Evolutionary conservation across 2,113 vertebrate genomes (phyloP), one percentile per base, ranked within the genome.

Genomic region (Pseudorasbora parva): DNA sequence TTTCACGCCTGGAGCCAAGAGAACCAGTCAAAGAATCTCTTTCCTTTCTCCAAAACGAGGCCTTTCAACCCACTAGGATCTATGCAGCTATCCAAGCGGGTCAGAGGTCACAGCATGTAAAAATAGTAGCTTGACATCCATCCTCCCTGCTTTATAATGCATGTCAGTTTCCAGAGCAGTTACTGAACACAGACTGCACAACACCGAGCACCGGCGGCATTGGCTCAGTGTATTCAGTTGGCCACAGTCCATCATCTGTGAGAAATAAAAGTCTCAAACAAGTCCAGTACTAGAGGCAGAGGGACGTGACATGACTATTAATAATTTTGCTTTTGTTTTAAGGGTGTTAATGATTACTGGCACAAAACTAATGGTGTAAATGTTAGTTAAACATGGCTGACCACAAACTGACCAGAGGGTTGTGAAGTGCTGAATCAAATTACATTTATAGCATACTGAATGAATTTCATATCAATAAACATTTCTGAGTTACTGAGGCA

Each of bases 41-140:
- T 84, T 81, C 84, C 33, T 60, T 83, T 77, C 81, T 80, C 82
- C 33, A 88, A 86, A 81, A 83, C 80, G 49, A 41, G 87, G 87
- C 91, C 91, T 88, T 88, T 89, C 86, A 81, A 71, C 23, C 37
- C 68, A 51, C 90, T 81, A 66, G 89, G 85, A 88, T 80, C 57
- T 19, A 59, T 76, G 78, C 87, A 83, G 89, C 57, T 88, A 85
- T 75, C 88, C 85, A 88, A 82, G 74, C 57, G 74, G 88, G 88
- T 91, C 86, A 85, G 57, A 84, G 88, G 90, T 90, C 89, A 83
- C 68, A 49, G 75, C 45, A 87, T 87, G 87, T 92, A 92, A 93
- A 93, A 93, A 93, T 91, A 94, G 93, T 88, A 89, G 87, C 88
- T 88, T 89, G 88, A 86, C 88, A 92, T 92, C 90, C 90, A 91